These are phyloP conservation scores for Paramuricea clavata DNA, from an alignment of 92 coral and sea anemone species.

Conservation along the genomic window DNA sequence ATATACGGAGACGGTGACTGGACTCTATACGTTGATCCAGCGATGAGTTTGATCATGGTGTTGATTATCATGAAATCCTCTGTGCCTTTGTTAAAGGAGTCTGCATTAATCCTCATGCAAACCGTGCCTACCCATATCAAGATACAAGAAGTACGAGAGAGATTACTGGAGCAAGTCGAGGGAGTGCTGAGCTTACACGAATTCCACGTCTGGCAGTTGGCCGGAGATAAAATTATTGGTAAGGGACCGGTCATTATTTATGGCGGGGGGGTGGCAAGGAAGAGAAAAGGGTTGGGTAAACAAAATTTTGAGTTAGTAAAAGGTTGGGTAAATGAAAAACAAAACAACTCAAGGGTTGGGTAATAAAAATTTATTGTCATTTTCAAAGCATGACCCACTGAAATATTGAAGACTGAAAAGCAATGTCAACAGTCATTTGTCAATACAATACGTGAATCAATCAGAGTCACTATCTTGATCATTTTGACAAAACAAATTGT, in stretches of 20 bases:
- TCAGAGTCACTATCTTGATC: no score
- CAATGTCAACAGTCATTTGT: no score
- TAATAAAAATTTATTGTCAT: no score
- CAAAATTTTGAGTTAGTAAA: no score
- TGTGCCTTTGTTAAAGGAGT: conserved; percentile 90
- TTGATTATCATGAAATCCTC: conserved; percentile 88
- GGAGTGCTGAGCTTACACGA: conserved; percentile 96
- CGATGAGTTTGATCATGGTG: conserved; percentile 92
- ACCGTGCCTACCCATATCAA: conserved; percentile 98
- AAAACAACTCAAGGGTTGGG: no score
- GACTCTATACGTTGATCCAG: conserved; percentile 94
- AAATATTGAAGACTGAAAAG: no score
- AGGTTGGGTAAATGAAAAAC: no score
- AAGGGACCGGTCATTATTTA: conserved; percentile 15
- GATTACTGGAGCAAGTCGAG: conserved; percentile 86
- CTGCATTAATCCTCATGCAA: conserved; percentile 91
- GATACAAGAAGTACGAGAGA: conserved; percentile 90
- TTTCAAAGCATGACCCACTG: no score
- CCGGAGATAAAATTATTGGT: conserved; percentile 98
- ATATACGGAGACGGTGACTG: conserved; percentile 89
- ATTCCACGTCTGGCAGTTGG: conserved; percentile 99
- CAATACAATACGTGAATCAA: no score
- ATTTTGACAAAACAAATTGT: no score
- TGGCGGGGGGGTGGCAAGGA: no score
- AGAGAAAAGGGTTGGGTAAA: no score